phyloP scores from a whole-genome alignment of 2,797 vertebrate genomes.

The Schizopygopsis pylzovi region DNA sequence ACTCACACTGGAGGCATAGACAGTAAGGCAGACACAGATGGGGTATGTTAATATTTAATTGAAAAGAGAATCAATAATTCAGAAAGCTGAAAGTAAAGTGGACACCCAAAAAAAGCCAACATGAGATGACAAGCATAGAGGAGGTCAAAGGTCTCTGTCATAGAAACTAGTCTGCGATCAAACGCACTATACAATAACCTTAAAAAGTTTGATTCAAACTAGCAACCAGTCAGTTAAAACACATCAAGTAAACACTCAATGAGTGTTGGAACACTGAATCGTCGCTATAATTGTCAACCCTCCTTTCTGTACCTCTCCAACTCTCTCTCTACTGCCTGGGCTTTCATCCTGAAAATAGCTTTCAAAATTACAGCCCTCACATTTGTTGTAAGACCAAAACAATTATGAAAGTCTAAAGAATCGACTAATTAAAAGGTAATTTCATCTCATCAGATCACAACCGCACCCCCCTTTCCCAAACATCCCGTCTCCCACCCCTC shows the following conservation, averaged over 20 bases:
- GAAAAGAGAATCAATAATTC: constrained; percentile 48
- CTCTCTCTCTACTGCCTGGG: constrained; percentile 75
- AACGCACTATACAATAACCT: neutral
- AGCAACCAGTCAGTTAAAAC: constrained; percentile 57
- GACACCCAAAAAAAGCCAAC: constrained; percentile 8
- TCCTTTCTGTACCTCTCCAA: constrained; percentile 41
- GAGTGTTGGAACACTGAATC: constrained; percentile 42
- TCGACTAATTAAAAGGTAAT: constrained; percentile 87
- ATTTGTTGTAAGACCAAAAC: constrained; percentile 85
- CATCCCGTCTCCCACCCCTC: constrained; percentile 78
- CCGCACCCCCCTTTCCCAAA: constrained; percentile 65
- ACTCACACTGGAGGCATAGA: neutral
- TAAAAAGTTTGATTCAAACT: constrained; percentile 17
- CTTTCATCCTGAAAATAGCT: constrained; percentile 78
- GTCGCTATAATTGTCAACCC: constrained; percentile 42
- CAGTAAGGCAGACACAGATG: constrained; percentile 4
- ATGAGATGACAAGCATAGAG: neutral
- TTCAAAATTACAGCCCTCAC: constrained; percentile 82
- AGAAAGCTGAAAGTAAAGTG: constrained; percentile 38
- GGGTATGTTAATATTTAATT: constrained; percentile 41
- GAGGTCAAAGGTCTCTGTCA: constrained; percentile 33
- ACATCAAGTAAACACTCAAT: constrained; percentile 56
- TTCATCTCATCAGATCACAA: constrained; percentile 90
- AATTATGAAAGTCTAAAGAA: constrained; percentile 88
- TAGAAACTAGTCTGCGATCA: neutral